Conservation (phyloP, 1,140 invertebrate species). For the Panulirus ornatus region DNA sequence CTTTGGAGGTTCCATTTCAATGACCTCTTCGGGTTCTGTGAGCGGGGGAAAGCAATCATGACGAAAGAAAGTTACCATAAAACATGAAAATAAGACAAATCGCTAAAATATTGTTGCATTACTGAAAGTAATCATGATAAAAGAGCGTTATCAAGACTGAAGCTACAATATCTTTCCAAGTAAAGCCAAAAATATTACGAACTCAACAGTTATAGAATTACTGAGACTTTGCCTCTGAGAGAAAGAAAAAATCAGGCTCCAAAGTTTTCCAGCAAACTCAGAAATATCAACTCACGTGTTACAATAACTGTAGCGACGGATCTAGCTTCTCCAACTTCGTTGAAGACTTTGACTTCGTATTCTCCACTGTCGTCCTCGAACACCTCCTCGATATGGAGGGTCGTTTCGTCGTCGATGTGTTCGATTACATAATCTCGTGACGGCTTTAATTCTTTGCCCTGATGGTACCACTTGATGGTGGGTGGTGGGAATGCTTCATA, state of each 20-base stretch:
- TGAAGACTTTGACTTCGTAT: constrained; percentile 89
- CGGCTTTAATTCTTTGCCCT: constrained; percentile 87
- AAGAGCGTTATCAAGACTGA: too few relatives aligned
- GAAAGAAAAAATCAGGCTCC: too few relatives aligned
- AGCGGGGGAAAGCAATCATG: neutral
- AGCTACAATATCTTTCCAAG: too few relatives aligned
- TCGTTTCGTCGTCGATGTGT: constrained; percentile 83
- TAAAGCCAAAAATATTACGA: too few relatives aligned
- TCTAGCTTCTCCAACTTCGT: constrained; percentile 86
- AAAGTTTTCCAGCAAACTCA: too few relatives aligned
- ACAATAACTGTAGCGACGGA: constrained; percentile 87
- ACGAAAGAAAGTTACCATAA: too few relatives aligned
- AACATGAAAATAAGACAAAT: too few relatives aligned
- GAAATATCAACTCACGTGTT: constrained; percentile 77
- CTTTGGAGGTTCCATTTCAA: constrained; percentile 84
- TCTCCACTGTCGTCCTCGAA: constrained; percentile 88
- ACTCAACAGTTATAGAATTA: too few relatives aligned
- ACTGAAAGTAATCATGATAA: too few relatives aligned
- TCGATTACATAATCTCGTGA: constrained; percentile 84
- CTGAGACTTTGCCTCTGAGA: too few relatives aligned
- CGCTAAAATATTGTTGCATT: too few relatives aligned
- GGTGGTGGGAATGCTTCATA: constrained; percentile 86
- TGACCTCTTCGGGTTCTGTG: constrained; percentile 81
- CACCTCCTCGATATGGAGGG: constrained; percentile 84
- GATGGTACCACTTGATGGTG: constrained; percentile 91